Conservation (phyloP, 2,888 invertebrate genomes). For the Pterostichus madidus region DNA sequence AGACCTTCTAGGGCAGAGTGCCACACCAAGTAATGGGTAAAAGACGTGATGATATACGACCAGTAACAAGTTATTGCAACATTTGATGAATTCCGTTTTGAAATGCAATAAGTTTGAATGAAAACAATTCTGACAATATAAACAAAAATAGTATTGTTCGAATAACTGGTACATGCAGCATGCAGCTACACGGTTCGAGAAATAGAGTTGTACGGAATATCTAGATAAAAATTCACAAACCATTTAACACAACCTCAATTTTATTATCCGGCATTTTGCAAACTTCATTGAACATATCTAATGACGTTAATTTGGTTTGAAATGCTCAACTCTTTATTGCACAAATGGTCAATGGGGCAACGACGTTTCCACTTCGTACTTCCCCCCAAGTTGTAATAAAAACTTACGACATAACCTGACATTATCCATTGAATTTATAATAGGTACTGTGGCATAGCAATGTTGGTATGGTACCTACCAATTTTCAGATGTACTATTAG, state of each 20-base stretch:
- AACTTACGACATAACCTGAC: slow-evolving; percentile 42
- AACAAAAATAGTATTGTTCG: neutral
- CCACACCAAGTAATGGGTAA: too few species aligned
- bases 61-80: too few species aligned
- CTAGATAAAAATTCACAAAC: slow-evolving; percentile 39
- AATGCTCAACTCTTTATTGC: slow-evolving; percentile 46
- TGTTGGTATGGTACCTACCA: slow-evolving; percentile 4
- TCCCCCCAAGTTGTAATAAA: slow-evolving; percentile 11
- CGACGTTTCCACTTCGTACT: slow-evolving; percentile 1
- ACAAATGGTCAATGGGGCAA: slow-evolving; percentile 23
- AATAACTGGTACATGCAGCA: too few species aligned
- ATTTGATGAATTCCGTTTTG: neutral
- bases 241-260: slow-evolving; percentile 44
- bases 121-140: slow-evolving; percentile 19
- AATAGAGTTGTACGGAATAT: neutral
- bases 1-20: too few species aligned
- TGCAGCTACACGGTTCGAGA: neutral
- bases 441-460: neutral
- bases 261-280: slow-evolving; percentile 45
- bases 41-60: too few species aligned
- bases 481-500: slow-evolving; percentile 19
- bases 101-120: neutral
- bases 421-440: slow-evolving; percentile 35
- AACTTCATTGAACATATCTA: slow-evolving; percentile 51
- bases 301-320: slow-evolving; percentile 39